Base-by-base conservation (phyloP, 2,888 invertebrate genomes). In the Stenolophus ochropezus region DNA sequence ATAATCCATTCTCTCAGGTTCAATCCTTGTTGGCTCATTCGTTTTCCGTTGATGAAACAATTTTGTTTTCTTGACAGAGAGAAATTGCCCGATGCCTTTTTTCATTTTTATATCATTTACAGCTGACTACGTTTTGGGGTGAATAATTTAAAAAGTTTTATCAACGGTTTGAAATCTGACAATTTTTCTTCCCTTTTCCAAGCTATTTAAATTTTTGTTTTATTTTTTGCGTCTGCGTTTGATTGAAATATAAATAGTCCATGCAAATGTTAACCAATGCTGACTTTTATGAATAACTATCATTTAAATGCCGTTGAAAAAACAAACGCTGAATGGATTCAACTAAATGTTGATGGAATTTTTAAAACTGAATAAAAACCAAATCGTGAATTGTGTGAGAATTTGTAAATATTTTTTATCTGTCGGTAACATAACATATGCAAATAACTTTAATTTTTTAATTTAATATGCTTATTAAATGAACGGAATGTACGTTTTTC, bases 111-210 rank as follows among this genome's bases (percentile, higher is more conserved):
- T 77, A 77, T 77, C 61, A 77, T 77, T 76, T 76, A 76, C 76
- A 53, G 76, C 58, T 76, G 58, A 56, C 61, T 77, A 47, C 77
- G 77, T 61, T 77, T n/a, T 61, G 47, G 77, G 77, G 77, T 77
- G 77, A 77, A 77, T 77, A 77, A 77, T 77, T 77, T 77, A 47
- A 77, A 77, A 77, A 77, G 61, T 77, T 77, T 61, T 61, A 77
- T 61, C 77, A 47, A 47, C 77, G 61, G 20, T 61, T 77, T 77
- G 33, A 42, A 61, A 61, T 42, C 47, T 77, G 51, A 47, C 61
- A 58, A 47, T 61, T 47, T 77, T 47, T 77, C 56, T 58, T 61
- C 42, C 18, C 33, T 77, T 47, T 56, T 77, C 61, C 42, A 23
- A 11, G 77, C 77, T 61, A 51, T 51, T 73, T 73, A 18, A 23